Conservation (phyloP, 1,140 invertebrate species). For the Eupristina koningsbergeri region DNA sequence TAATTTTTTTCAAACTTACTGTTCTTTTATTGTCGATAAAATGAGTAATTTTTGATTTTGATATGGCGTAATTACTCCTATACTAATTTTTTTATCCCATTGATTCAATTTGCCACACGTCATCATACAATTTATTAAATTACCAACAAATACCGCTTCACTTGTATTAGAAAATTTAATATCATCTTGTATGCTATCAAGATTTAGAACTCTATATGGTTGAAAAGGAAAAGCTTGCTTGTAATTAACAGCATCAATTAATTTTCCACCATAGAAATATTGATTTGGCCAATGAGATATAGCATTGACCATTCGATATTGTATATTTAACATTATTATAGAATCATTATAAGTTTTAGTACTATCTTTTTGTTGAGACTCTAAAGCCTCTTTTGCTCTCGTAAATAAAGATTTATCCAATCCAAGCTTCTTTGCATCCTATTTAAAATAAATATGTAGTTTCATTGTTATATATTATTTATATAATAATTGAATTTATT, state of each 20-base stretch:
- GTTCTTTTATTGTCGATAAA: slow-evolving; percentile 52
- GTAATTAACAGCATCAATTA: slow-evolving; percentile 71
- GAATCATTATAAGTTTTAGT: slow-evolving; percentile 54
- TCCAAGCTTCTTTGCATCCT: slow-evolving; percentile 76
- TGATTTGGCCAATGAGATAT: slow-evolving; percentile 84
- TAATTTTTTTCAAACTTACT: slow-evolving; percentile 51
- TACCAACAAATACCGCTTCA: slow-evolving; percentile 75
- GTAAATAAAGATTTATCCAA: slow-evolving; percentile 80
- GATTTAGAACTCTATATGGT: slow-evolving; percentile 76
- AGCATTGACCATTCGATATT: slow-evolving; percentile 91
- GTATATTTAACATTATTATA: slow-evolving; percentile 76
- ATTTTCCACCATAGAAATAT: slow-evolving; percentile 81
- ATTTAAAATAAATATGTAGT: slow-evolving; percentile 27
- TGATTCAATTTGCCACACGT: slow-evolving; percentile 54
- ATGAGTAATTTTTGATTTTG: slow-evolving; percentile 78
- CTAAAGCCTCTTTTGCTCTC: slow-evolving; percentile 74
- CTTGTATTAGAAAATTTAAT: slow-evolving; percentile 69
- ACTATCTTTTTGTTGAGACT: slow-evolving; percentile 53
- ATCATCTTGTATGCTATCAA: slow-evolving; percentile 66
- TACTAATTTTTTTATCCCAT: slow-evolving; percentile 51
- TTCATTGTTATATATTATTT: not conserved
- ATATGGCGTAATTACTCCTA: slow-evolving; percentile 85
- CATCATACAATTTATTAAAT: slow-evolving; percentile 75
- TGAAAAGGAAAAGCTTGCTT: slow-evolving; percentile 61
- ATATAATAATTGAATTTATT: not conserved